Base-by-base conservation (phyloP, 92 coral and sea anemone species). In the Zoanthus gigantus region DNA sequence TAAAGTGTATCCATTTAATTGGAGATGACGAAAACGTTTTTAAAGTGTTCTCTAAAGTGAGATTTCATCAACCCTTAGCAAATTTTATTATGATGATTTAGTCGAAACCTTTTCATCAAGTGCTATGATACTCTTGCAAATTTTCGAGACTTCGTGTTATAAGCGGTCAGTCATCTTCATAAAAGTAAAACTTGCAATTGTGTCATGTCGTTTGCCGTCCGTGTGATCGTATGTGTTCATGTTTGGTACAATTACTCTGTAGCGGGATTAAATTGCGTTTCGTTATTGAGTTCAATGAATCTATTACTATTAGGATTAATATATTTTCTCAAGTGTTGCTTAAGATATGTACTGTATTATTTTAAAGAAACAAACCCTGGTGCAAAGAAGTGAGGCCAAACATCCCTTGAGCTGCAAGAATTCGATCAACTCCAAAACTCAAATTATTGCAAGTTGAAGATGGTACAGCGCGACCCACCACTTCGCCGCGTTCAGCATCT, bases 371-470 rank as follows among this genome's bases (percentile, higher is more conserved):
- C 75, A n/a, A 44, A 81, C 85, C 85, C 3, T 66, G 85, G 75
- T 63, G 75, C 10, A 73, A 12, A 67, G 74, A 44, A 46, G n/a
- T 66, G 74, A 81, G 18, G 60, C 85, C 85, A 29, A 66, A 28
- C 13, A 81, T 28, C 28, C 75, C 85, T 67, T 81, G 85, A 13
- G 85, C 74, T 63, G 85, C 85, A 46, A 81, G 85, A 45, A 81
- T 81, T 44, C 75, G 44, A 7, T 81, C 85, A n/a, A 81, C 85
- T 66, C 85, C 85, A 23, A 81, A 81, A 66, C 85, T 81, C 60
- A 81, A 44, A 52, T 81, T 3, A 50, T 50, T 65, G 47, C 76
- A 81, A 18, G 60, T 44, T 7, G 85, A 67, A 23, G 74, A 12
- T 66, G 12, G 61, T 29, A 46, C 32, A 3, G 60, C 46, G 9